phyloP scores from a whole-genome alignment of 2,888 invertebrate species.

The Nemapogon koenigi region DNA sequence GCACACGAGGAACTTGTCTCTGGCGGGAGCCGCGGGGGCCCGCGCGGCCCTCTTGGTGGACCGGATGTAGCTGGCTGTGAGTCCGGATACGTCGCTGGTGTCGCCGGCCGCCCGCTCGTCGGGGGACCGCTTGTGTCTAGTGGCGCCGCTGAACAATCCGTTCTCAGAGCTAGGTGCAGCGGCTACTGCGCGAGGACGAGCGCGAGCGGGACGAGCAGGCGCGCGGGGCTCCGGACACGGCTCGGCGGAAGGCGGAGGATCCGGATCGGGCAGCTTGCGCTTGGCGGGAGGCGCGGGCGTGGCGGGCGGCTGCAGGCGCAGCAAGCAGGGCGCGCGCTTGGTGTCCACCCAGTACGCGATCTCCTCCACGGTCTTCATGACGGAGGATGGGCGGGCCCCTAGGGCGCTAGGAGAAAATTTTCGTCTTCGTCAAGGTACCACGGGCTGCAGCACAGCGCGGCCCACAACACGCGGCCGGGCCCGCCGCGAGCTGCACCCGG shows the following conservation, averaged over 20 bases:
- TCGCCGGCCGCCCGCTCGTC: conserved; percentile 46
- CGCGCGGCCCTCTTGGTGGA: conserved; percentile 43
- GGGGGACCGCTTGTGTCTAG: conserved; percentile 2
- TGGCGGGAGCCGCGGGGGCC: too few relatives aligned
- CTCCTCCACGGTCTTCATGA: conserved; percentile 55
- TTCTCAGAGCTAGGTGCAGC: neutral
- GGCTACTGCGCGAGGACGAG: conserved; percentile 19
- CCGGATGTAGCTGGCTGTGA: conserved; percentile 55
- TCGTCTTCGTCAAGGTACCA: too few relatives aligned
- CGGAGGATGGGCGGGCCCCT: too few relatives aligned
- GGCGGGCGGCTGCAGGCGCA: too few relatives aligned
- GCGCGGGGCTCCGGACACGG: conserved; percentile 27
- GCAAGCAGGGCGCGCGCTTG: conserved; percentile 49
- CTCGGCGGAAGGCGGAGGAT: too few relatives aligned
- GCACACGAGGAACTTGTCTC: neutral
- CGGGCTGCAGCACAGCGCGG: too few relatives aligned
- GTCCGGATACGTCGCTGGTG: conserved; percentile 53
- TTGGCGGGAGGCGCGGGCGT: too few relatives aligned
- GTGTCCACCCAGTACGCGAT: conserved; percentile 55
- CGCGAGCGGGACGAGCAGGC: conserved; percentile 23
- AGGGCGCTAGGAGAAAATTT: too few relatives aligned
- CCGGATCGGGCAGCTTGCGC: too few relatives aligned
- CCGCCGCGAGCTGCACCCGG: too few relatives aligned
- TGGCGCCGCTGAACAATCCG: conserved; percentile 3
- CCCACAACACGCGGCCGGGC: too few relatives aligned